phyloP scores from a whole-genome alignment of 2,888 invertebrate genomes.

The Allolobophora icterica region DNA sequence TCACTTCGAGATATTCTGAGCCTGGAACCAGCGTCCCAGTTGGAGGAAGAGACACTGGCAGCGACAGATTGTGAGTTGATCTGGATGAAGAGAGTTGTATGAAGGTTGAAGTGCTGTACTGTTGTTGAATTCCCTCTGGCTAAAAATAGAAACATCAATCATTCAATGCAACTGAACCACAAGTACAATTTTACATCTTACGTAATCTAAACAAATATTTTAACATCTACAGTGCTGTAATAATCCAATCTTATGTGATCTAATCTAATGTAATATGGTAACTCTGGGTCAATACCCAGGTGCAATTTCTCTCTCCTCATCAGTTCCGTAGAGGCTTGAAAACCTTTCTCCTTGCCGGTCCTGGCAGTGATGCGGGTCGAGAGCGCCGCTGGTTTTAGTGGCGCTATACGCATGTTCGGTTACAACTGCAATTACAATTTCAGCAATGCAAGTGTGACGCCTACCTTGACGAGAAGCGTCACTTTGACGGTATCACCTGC shows the following conservation, averaged over 20 bases:
- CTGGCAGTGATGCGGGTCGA: too few relatives aligned
- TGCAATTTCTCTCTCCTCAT: too few relatives aligned
- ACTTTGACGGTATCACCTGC: slow-evolving; percentile 82
- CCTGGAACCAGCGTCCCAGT: slow-evolving; percentile 76
- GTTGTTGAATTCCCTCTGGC: slow-evolving; percentile 77
- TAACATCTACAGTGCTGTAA: too few relatives aligned
- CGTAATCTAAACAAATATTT: not conserved
- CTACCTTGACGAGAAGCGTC: slow-evolving; percentile 76
- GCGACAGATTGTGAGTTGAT: not conserved
- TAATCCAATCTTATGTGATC: too few relatives aligned
- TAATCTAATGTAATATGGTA: too few relatives aligned
- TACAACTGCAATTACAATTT: too few relatives aligned
- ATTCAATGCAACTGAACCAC: not conserved
- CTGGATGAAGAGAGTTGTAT: slow-evolving; percentile 72
- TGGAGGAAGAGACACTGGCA: slow-evolving; percentile 58
- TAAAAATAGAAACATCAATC: not conserved
- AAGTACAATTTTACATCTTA: not conserved
- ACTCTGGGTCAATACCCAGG: not conserved
- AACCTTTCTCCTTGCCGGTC: too few relatives aligned
- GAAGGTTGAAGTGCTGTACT: slow-evolving; percentile 71
- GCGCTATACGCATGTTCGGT: too few relatives aligned
- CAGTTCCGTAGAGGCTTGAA: too few relatives aligned
- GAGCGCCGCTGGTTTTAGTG: too few relatives aligned
- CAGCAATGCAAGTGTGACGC: not conserved
- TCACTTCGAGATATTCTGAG: slow-evolving; percentile 77